Evolutionary conservation across 2,113 vertebrate genomes (phyloP), one percentile per base, ranked within the genome.

Genomic region (Malaclemys terrapin): DNA sequence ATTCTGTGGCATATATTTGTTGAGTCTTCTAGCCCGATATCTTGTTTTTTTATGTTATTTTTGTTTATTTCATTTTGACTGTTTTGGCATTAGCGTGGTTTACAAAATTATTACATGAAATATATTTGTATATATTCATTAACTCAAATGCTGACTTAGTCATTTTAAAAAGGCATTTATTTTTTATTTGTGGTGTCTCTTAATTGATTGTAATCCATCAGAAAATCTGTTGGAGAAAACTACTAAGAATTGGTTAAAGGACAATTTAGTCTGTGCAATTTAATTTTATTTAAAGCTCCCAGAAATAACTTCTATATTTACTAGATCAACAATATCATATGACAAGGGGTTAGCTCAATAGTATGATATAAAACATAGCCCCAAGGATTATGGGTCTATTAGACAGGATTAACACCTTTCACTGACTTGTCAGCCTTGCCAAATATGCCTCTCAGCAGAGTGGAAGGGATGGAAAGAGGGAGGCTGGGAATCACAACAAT

Each of bases 381-480:
- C 19, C 52, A 59, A 96, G 94, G 93, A 94, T 96, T 95, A 93
- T 90, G 76, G 72, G 87, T 96, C 93, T 96, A 94, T 97, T 95
- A 97, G 94, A 95, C 80, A 93, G 91, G 96, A 95, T 97, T 97
- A 98, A 91, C 94, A 49, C 96, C 93, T 98, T 97, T 94, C 94
- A 88, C 96, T 97, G 88, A 93, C 89, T 98, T 95, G 92, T 93
- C 92, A 96, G 31, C 56, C 84, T 53, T 93, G 93, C 87, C 96
- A 97, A 98, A 97, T 89, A 80, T 96, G 84, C 92, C 95, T 91
- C 95, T 96, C 79, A 93, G 94, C 92, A 95, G 82, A 90, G 88
- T 1, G 0, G 87, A 76, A 96, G 47, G 91, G 57, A 94, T 31
- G 17, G 80, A 56, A 91, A 91, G 53, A 65, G 72, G 72, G 79